Conservation (phyloP, 2,113 vertebrate genomes). For the Nestor notabilis region DNA sequence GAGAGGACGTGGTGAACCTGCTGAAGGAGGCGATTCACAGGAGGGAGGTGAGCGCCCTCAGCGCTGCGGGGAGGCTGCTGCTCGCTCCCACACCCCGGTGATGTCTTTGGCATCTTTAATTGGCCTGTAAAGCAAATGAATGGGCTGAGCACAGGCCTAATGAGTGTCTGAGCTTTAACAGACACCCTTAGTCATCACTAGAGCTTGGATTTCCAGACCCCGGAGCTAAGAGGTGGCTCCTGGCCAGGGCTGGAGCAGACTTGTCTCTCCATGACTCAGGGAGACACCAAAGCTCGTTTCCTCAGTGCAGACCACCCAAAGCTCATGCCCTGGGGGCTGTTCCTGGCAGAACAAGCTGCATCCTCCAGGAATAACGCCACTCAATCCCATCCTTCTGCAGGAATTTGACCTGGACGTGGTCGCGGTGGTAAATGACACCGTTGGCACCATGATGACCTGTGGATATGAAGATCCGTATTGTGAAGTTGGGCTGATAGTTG, state of each 20-base stretch:
- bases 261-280: neutral
- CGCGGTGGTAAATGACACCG: conserved; percentile 94
- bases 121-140: conserved; percentile 29
- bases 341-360: neutral
- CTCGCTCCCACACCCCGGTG: neutral
- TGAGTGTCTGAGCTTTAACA: neutral
- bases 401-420: conserved; percentile 95
- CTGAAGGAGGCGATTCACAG: conserved; percentile 92
- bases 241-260: neutral
- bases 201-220: conserved; percentile 27
- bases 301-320: neutral
- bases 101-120: neutral
- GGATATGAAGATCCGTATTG: conserved; percentile 91
- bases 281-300: accelerated
- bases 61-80: neutral
- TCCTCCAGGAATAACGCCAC: neutral
- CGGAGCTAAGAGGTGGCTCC: neutral
- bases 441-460: conserved; percentile 99
- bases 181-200: neutral
- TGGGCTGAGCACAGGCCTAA: neutral
- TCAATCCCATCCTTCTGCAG: conserved; percentile 60
- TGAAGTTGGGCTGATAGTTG: conserved; percentile 94
- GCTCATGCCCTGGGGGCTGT: neutral
- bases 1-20: conserved; percentile 87
- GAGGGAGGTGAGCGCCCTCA: conserved; percentile 73